A percentile compares a stretch with the other conserved stretches of the same genome.
phyloP scores from a whole-genome alignment of 2,113 vertebrate genomes.

The Amphilophus citrinellus region DNA sequence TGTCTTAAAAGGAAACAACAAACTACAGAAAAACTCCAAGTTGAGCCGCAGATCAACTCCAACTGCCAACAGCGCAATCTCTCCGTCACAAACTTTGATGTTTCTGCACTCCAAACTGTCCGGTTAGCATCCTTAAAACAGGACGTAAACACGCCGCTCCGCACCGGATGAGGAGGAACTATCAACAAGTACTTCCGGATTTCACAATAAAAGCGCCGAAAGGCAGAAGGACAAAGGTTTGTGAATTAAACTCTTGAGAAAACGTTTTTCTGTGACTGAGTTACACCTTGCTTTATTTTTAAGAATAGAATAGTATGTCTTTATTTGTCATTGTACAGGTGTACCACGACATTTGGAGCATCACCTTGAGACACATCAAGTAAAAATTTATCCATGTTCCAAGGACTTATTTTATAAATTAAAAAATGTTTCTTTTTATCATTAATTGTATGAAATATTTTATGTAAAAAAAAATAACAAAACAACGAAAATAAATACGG shows the following conservation, averaged over 20 bases:
- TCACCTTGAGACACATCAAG: background rate
- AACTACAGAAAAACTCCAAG: background rate
- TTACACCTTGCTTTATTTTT: background rate
- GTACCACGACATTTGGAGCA: background rate
- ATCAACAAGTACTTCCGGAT: background rate
- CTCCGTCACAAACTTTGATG: rapidly evolving
- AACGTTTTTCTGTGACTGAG: no score
- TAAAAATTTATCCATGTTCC: background rate
- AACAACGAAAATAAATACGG: background rate
- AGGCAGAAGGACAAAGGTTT: background rate
- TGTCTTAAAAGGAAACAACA: background rate
- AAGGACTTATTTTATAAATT: rapidly evolving
- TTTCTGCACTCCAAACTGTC: background rate
- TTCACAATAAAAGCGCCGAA: background rate
- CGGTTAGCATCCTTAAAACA: background rate
- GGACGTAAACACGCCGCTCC: background rate
- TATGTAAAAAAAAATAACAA: background rate
- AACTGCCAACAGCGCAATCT: no score
- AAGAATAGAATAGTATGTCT: background rate
- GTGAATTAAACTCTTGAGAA: background rate
- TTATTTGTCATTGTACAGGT: background rate
- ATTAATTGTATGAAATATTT: background rate
- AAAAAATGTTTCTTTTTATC: rapidly evolving
- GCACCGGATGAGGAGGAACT: constrained; percentile 6
- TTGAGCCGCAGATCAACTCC: background rate